Evolutionary conservation across 37 sponge, comb jelly and placozoan genomes (phyloP), one percentile per base, ranked within the genome.

Genomic region (Eunapius fragilis): DNA sequence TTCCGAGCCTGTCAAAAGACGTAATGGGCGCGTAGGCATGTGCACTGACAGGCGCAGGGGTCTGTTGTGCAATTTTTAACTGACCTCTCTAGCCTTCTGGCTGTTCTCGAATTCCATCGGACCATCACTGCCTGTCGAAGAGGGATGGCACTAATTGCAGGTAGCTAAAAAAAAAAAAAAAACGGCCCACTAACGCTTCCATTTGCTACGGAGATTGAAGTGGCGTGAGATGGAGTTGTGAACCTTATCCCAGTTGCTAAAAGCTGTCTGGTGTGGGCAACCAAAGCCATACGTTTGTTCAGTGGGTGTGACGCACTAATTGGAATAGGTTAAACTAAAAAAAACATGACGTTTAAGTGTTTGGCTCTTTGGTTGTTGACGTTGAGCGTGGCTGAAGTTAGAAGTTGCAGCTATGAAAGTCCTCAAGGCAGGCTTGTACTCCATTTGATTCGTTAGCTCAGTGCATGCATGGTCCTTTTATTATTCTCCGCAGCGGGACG

Each of bases 1-100:
- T 68, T 4, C 90, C 94, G 37, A 85, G 47, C 34, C 90, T 89
- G 68, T 67, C 75, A 19, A 17, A 45, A 45, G 47, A 45, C 7
- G 4, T 4, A 9, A 9, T 45, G 47, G 58, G 58, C 14, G 58
- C 1, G 58, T 58, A 19, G 6, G 58, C 17, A 19, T 58, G 58
- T 58, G 14, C 22, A 17, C 14, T 12, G 9, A 19, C 32, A 34
- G 2, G 26, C 24, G 24, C 12, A 24, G 0, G 37, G 7, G 22
- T 32, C 19, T 4, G 58, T 58, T 6, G 58, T 13, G 58, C 58
- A 19, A 58, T 58, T 45, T 11, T 45, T 58, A 19, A 58, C 58
- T 58, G 58, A 58, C 58, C 58, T 58, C 58, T 58, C 58, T 2
- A 58, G 58, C 22, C 58, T 58, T 58, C 58, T 58, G 58, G 58